A percentile compares a stretch with the other conserved stretches of the same genome.
Conservation (phyloP, 2,888 invertebrate species). For the Conchocele bisecta region DNA sequence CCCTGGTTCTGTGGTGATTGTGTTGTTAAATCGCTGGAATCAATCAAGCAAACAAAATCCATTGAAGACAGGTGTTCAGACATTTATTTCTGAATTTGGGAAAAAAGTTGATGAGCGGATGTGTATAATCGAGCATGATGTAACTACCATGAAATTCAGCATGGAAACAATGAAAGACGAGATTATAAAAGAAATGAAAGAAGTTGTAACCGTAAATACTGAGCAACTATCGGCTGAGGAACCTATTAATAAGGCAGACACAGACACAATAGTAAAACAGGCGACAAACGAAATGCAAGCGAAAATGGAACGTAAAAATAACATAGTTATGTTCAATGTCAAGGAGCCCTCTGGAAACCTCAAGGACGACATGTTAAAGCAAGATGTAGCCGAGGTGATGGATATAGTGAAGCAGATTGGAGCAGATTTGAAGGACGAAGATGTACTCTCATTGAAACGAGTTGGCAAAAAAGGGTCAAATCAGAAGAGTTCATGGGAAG, state of each 20-base stretch:
- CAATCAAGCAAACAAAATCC: not conserved
- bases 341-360: not conserved
- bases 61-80: slow-evolving; percentile 2
- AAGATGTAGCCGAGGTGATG: not conserved
- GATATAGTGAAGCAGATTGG: not conserved
- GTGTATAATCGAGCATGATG: not conserved
- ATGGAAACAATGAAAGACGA: not conserved
- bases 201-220: not conserved
- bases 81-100: slow-evolving; percentile 6
- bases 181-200: too few relatives aligned
- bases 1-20: not conserved
- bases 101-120: not conserved
- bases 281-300: not conserved
- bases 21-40: not conserved
- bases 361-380: not conserved
- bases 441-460: not conserved
- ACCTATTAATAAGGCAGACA: not conserved
- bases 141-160: not conserved
- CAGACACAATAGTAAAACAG: not conserved
- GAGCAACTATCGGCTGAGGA: not conserved
- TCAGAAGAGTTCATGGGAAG: not conserved
- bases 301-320: not conserved
- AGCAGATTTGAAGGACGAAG: not conserved
- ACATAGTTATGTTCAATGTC: not conserved
- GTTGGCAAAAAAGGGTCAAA: not conserved